Evolutionary conservation across 2,797 vertebrate species (phyloP), one percentile per base, ranked within the genome.

Genomic region (Yasuhikotakia modesta): DNA sequence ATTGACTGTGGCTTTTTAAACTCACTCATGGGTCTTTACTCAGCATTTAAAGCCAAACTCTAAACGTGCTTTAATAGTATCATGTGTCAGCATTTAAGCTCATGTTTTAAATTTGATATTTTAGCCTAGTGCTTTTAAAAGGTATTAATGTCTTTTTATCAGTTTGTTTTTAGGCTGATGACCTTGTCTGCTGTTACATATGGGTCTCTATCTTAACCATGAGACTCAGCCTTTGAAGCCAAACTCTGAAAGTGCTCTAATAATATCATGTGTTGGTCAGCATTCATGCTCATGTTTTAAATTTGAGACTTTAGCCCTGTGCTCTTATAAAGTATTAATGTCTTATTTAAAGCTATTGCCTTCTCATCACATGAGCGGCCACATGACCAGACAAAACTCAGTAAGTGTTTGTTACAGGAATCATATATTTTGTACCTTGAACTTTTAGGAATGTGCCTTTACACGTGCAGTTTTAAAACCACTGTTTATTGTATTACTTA

Each of bases 331-430:
- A 48, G n/a, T 6, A 35, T 35, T 35, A 35, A 35, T 35, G 32
- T 35, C 6, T 35, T 35, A 4, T 35, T 35, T 35, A 35, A 7
- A 35, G 32, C 32, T 35, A 4, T 35, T 35, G 32, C 32, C 6
- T 35, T 35, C 32, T 39, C 6, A 39, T 55, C 39, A 21, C 53
- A 72, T 48, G 22, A 65, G 58, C 50, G 58, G 7, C 65, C 57
- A 73, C 64, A 24, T 70, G 12, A 58, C 11, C 43, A 64, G 4
- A 39, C 24, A 39, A 24, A 53, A 70, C 32, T 35, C 4, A 35
- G 7, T 35, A 19, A n/a, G 85, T 90, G 86, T 89, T 91, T 91
- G 84, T 88, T 82, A n/a, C n/a, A 65, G 86, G 78, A 73, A 71
- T 83, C 60, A 83, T 70, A 78, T 63, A 81, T 77, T 48, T 78